These are phyloP conservation scores for Caenorhabditis inopinata DNA, from an alignment of 1,140 invertebrate genomes.

Conservation along the genomic window DNA sequence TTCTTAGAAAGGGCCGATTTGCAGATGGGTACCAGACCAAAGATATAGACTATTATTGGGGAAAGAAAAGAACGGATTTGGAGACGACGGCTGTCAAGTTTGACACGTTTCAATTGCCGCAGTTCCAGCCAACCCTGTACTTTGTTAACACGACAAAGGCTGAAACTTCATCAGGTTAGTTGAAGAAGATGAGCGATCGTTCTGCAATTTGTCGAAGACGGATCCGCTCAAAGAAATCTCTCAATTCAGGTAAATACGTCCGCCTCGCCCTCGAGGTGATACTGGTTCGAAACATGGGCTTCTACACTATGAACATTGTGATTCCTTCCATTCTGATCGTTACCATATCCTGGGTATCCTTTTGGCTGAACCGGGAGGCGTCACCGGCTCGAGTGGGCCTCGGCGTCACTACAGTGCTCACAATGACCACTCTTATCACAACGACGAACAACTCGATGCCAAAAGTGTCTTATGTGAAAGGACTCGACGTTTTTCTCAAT, in stretches of 20 bases:
- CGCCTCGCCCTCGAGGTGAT: conserved; percentile 76
- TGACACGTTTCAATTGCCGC: conserved; percentile 57
- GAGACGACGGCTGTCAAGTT: conserved; percentile 54
- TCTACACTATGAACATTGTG: conserved; percentile 99
- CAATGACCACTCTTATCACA: conserved; percentile 67
- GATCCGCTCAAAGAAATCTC: too few relatives aligned
- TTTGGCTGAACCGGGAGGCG: conserved; percentile 69
- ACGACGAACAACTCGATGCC: conserved; percentile 67
- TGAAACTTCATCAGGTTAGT: conserved; percentile 59
- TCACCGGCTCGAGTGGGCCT: conserved; percentile 65
- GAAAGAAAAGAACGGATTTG: conserved; percentile 46
- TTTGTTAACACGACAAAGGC: conserved; percentile 61
- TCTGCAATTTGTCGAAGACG: too few relatives aligned
- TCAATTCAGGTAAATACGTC: conserved; percentile 59
- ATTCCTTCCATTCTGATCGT: conserved; percentile 97
- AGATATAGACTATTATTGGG: conserved; percentile 56
- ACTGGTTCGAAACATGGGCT: conserved; percentile 95
- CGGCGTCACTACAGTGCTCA: conserved; percentile 65
- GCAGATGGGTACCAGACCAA: conserved; percentile 51
- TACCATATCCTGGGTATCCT: conserved; percentile 93
- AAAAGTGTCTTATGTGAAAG: conserved; percentile 66
- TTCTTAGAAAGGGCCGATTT: conserved; percentile 27
- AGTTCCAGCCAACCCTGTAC: conserved; percentile 58
- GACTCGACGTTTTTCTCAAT: conserved; percentile 66
- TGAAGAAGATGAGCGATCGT: too few relatives aligned